phyloP scores from a whole-genome alignment of 2,888 invertebrate genomes.

The Campoletis raptor region DNA sequence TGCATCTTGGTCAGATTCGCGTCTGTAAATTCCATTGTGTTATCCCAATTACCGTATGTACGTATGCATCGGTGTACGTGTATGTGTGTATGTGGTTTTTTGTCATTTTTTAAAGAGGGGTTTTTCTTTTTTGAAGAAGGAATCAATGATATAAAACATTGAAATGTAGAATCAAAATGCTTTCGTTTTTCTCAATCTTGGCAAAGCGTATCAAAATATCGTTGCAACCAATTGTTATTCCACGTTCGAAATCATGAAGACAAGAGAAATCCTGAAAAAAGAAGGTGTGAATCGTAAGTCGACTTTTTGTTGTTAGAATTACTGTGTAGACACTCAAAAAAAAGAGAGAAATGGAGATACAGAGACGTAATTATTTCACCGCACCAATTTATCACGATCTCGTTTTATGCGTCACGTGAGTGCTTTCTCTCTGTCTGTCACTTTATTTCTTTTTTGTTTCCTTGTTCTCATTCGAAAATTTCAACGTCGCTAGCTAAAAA shows the following conservation, averaged over 20 bases:
- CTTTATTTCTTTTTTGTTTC: not conserved
- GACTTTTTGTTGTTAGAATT: not conserved
- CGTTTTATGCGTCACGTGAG: conserved; percentile 41
- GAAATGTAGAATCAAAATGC: not conserved
- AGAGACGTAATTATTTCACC: conserved; percentile 38
- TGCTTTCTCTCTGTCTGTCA: not conserved
- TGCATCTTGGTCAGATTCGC: conserved; percentile 12
- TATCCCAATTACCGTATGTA: not conserved
- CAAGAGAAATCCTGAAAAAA: not conserved
- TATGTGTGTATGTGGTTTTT: not conserved
- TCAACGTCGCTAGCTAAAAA: not conserved
- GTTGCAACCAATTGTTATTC: not conserved
- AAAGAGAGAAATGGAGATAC: not conserved
- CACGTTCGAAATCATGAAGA: not conserved
- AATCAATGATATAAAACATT: not conserved
- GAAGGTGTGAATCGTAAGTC: not conserved
- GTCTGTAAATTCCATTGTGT: conserved; percentile 1
- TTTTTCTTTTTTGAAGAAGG: not conserved
- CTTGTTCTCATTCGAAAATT: conserved; percentile 28
- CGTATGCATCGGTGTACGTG: not conserved
- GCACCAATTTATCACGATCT: conserved; percentile 58
- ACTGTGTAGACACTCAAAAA: not conserved
- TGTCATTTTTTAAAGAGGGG: not conserved
- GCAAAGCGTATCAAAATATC: not conserved
- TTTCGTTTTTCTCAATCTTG: not conserved